Conservation (phyloP, 1,140 invertebrate species). For the Arion vulgaris region DNA sequence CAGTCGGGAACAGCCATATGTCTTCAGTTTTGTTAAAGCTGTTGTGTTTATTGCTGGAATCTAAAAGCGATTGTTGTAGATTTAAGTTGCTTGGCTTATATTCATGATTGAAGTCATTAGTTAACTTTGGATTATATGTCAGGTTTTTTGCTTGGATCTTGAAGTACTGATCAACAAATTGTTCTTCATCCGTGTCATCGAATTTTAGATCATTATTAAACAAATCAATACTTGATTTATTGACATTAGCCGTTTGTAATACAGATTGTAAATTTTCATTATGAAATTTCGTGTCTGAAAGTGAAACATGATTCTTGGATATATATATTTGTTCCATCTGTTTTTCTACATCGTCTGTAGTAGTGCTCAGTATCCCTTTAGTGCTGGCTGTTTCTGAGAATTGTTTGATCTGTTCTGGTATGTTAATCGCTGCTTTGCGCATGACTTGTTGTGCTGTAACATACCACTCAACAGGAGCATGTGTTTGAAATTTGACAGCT, state of each 20-base stretch:
- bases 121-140: not conserved
- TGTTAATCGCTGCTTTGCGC: not conserved
- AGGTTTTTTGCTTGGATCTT: not conserved
- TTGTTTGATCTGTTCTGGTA: not conserved
- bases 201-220: not conserved
- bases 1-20: not conserved
- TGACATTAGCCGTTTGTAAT: not conserved
- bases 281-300: not conserved
- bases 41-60: not conserved
- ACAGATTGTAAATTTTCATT: not conserved
- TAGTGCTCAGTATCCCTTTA: too few species aligned
- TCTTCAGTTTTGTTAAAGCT: not conserved
- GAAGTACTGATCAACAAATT: not conserved
- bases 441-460: slow-evolving; percentile 12
- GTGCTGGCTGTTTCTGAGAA: too few species aligned
- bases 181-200: not conserved
- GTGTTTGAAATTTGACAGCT: slow-evolving; percentile 20
- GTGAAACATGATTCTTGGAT: not conserved
- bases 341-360: not conserved
- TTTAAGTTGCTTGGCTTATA: too few species aligned
- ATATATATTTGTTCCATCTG: not conserved
- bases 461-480: slow-evolving; percentile 18
- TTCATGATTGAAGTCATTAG: not conserved
- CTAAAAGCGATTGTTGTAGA: too few species aligned
- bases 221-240: not conserved